Evolutionary conservation across 2,888 invertebrate genomes (phyloP), one percentile per base, ranked within the genome.

Genomic region (Cantharis flavilabris): DNA sequence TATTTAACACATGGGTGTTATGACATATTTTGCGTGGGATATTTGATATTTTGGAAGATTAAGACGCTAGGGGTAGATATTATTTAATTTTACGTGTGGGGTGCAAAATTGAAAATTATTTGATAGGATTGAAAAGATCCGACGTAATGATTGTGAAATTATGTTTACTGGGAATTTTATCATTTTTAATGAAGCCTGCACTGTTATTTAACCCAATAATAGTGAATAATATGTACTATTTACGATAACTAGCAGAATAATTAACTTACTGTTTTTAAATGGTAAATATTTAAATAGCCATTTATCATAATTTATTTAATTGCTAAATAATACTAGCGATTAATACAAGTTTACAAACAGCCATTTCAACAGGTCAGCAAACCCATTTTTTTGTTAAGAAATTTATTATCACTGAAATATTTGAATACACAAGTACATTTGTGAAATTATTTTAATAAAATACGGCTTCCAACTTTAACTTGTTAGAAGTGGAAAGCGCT

Each of bases 1-100:
- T 72, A 76, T 76, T 76, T 76, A 73, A 79, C 78, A 79, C 64
- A 74, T 79, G 78, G 75, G 18, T 72, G 70, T 77, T 77, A 28
- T 77, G 72, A 75, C 71, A 75, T 28, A 70, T 77, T 77, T 70
- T 77, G 74, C 77, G 77, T 75, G 77, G 65, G 77, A 74, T 62
- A 20, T 63, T 23, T 63, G 70, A 74, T 62, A 62, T 74, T 74
- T 70, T 74, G 28, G 11, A 69, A 62, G 70, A 74, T 74, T 63
- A 70, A 70, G 62, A 70, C 16, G 62, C 11, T 67, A 49, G n/a
- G 49, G 33, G 33, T 33, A 13, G 20, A 20, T 20, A 20, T 13
- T 13, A 33, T 33, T 33, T 33, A 1, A 33, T 33, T 33, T 33
- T 13, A n/a, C 13, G 3, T 4, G n/a, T n/a, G 33, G 33, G 49